A percentile compares a stretch with the other conserved stretches of the same genome.
Conservation (phyloP, 2,797 vertebrate species). For the Aeoliscus strigatus region DNA sequence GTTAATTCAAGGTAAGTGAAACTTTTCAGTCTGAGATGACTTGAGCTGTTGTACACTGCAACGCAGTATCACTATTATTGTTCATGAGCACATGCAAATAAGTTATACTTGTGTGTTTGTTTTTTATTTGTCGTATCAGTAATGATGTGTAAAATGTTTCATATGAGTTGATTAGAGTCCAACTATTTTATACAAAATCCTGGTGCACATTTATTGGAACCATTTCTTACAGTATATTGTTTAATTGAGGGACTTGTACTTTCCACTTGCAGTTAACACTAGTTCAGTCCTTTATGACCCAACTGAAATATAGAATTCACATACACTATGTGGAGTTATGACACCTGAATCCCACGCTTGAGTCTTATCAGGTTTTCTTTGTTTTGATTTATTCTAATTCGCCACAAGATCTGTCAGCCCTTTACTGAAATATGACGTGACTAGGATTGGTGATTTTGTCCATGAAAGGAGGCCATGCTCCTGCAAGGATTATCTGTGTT, state of each 20-base stretch:
- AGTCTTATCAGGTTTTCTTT: not conserved
- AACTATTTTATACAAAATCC: no score
- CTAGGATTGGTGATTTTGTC: not conserved
- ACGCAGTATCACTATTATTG: no score
- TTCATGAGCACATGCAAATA: no score
- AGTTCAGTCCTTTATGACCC: conserved; percentile 7
- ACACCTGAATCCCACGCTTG: conserved; percentile 2
- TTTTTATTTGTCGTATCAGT: no score
- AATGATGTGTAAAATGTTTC: no score
- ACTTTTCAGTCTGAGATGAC: conserved; percentile 31
- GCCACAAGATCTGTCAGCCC: not conserved
- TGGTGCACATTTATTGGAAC: no score
- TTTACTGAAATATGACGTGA: not conserved
- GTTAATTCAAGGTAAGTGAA: conserved; percentile 59
- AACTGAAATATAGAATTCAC: conserved; percentile 10
- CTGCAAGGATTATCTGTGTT: conserved; percentile 5
- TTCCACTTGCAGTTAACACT: not conserved
- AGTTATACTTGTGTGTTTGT: no score
- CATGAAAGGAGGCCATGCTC: not conserved
- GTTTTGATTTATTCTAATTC: not conserved
- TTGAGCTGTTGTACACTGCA: conserved; percentile 1
- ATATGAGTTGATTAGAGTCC: no score
- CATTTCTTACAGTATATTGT: no score
- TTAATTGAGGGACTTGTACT: no score
- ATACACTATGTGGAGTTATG: conserved; percentile 10